phyloP scores from a whole-genome alignment of 2,888 invertebrate species.

The Drosophila yooni region DNA sequence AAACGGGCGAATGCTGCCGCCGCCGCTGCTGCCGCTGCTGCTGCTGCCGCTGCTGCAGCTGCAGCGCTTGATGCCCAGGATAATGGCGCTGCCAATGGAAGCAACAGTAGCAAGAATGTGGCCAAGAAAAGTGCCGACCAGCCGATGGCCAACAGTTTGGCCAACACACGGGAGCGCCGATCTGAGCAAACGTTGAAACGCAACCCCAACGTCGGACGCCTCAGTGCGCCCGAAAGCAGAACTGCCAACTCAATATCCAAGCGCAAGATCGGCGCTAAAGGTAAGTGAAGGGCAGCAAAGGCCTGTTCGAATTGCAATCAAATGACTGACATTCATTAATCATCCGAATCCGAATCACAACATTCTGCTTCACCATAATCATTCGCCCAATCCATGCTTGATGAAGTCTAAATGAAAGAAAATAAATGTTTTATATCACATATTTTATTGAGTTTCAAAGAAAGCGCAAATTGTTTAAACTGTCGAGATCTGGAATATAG shows the following conservation, averaged over 20 bases:
- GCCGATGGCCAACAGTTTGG: constrained; percentile 39
- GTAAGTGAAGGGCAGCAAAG: constrained; percentile 56
- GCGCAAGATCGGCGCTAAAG: constrained; percentile 78
- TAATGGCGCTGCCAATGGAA: constrained; percentile 36
- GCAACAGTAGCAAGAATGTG: constrained; percentile 72
- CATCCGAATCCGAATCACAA: constrained; percentile 9
- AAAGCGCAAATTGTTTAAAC: not conserved
- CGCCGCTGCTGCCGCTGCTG: constrained; percentile 29
- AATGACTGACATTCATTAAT: constrained; percentile 19
- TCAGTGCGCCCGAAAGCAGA: constrained; percentile 54
- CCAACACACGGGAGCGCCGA: constrained; percentile 68
- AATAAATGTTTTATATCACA: not conserved
- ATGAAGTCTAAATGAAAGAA: not conserved
- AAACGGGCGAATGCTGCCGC: constrained; percentile 55
- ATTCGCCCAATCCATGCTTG: constrained; percentile 8
- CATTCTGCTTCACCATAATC: constrained; percentile 32
- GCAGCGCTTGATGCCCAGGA: constrained; percentile 49
- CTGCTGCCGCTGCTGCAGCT: constrained; percentile 30
- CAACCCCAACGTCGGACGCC: constrained; percentile 44
- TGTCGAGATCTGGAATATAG: not conserved
- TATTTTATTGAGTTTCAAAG: not conserved
- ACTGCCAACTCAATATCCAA: constrained; percentile 58
- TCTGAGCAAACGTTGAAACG: constrained; percentile 62
- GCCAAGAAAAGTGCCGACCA: constrained; percentile 78
- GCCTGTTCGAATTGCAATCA: constrained; percentile 5